Evolutionary conservation across 1,140 invertebrate genomes (phyloP).

Genomic region (Zaprionus africanus): DNA sequence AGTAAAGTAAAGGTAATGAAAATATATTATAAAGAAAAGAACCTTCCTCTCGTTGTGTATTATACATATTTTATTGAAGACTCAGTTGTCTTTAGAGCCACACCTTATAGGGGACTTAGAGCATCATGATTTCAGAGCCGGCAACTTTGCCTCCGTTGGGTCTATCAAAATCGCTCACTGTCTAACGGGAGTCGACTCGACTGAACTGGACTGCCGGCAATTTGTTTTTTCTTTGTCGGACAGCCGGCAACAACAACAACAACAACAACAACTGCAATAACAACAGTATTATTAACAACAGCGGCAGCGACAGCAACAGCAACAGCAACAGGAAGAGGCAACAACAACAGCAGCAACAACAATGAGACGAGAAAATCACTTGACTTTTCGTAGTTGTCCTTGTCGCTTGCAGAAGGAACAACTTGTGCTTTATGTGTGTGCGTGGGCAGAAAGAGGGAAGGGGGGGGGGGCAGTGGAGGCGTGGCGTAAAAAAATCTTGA

Average conservation of each 20-base stretch:
- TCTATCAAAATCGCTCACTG: constrained; percentile 42
- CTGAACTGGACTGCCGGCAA: constrained; percentile 37
- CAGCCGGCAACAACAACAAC: constrained; percentile 26
- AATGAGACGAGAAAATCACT: constrained; percentile 60
- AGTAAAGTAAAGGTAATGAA: too few relatives aligned
- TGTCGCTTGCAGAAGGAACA: constrained; percentile 58
- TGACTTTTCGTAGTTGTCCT: constrained; percentile 69
- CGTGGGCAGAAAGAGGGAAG: neutral
- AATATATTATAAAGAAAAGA: too few relatives aligned
- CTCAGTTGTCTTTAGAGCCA: too few relatives aligned
- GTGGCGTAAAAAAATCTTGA: constrained; percentile 69
- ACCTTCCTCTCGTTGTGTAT: too few relatives aligned
- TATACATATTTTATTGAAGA: too few relatives aligned
- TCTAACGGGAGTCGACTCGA: constrained; percentile 15
- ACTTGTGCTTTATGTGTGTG: constrained; percentile 38
- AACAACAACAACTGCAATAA: constrained; percentile 16
- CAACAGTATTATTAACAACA: constrained; percentile 5
- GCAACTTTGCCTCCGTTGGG: neutral
- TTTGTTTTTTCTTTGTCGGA: constrained; percentile 58
- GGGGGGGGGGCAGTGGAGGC: neutral
- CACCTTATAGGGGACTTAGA: too few relatives aligned
- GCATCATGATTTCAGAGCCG: too few relatives aligned
- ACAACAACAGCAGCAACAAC: constrained; percentile 27
- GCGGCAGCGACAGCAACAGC: neutral
- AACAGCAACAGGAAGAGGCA: neutral